Base-by-base conservation (phyloP, 2,888 invertebrate species). In the Ophion costatus region DNA sequence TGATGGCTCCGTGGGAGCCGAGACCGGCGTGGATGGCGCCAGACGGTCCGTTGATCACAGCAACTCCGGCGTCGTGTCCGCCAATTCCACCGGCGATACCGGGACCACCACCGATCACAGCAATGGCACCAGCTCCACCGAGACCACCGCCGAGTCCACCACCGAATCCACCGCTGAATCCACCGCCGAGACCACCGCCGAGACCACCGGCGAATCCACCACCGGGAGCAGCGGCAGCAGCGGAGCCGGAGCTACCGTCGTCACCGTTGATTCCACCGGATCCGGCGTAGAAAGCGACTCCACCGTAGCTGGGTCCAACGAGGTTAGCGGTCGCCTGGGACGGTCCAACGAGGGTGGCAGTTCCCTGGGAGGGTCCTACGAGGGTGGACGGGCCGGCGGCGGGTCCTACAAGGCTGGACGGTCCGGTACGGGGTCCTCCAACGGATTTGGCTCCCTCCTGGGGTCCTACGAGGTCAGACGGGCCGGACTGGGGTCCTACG, bases 1-100 rank as follows among this genome's bases (percentile, higher is more conserved):
- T 93, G 93, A 94, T 92, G 79, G 94, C 94, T 93, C 94, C 94
- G 92, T 94, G 94, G 89, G 93, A 91, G 91, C 94, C 94, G 88
- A 94, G 93, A 86, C 93, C 93, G 87, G 93, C 93, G 88, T 94
- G 94, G 93, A 94, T 93, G 91, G 93, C 93, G 87, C 94, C 94
- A 89, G 93, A 93, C 86, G 94, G 94, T 91, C 94, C 94, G 89
- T 94, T 93, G 92, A 94, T 94, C 90, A 93, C 93, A 90, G 94
- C 94, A 89, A 94, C 92, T 88, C 94, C 94, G 90, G 92, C 93
- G 84, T 93, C 93, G 90, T 93, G 93, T 89, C 93, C 93, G 80
- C 93, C 93, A 82, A 93, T 91, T 80, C 92, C 93, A 76, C 93
- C 93, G 86, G 90, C 91, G 86, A 92, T 91, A 85, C 93, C 93